Base-by-base conservation (phyloP, 2,113 vertebrate genomes). In the Datnioides undecimradiatus region DNA sequence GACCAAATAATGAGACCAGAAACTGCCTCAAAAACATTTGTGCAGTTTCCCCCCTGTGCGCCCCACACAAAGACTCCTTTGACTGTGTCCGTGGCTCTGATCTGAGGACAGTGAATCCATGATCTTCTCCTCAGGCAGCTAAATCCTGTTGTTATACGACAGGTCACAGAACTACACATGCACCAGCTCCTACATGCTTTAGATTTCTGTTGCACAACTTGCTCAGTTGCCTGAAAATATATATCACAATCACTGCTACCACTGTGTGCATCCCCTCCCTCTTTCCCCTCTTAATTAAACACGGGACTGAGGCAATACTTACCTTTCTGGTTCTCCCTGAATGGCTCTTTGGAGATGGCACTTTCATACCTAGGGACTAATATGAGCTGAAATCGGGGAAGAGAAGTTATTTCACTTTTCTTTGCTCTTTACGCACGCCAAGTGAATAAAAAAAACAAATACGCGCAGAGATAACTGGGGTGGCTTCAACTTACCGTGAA, bases 401-500 rank as follows among this genome's bases (percentile, higher is more conserved):
- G 5, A 48, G 3, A 75, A 14, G 23, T 65, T 45, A n/a, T 17
- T 23, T 14, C 33, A 64, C 16, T 17, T 31, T 49, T 16, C 41
- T n/a, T 21, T 17, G 9, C 2, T 45, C n/a, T 66, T 46, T 58
- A 46, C 58, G 27, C 57, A 58, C 43, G 10, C 54, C 34, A 25
- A 45, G 21, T 16, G 2, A 3, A 14, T 43, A 52, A 52, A 27
- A 1, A 45, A 19, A 38, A 27, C 49, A n/a, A 5, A 41, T 4
- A 38, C 21, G 10, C 21, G 27, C 14, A 29, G 3, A 14, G 17
- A 3, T 59, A n/a, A 25, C 33, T 0, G 12, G 17, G 21, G 13
- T 38, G 34, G 13, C 2, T 13, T 1, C 69, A 73, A 92, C 93
- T 84, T 86, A 95, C 94, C 92, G 80, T 55, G 67, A 93, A 48